Conservation (phyloP, 2,888 invertebrate species). For the Pristionchus japonicus region DNA sequence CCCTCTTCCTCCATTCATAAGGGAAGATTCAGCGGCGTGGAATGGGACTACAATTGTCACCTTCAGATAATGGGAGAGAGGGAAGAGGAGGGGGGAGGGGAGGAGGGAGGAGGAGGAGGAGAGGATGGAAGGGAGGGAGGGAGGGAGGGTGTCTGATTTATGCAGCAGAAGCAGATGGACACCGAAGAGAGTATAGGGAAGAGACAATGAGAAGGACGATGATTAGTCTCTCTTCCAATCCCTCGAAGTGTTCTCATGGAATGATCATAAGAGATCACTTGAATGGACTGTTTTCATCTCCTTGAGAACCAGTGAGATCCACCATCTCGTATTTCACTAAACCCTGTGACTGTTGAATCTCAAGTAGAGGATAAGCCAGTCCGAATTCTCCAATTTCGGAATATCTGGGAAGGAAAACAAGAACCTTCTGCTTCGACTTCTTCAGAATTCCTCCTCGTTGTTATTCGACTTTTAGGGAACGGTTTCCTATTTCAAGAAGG, state of each 20-base stretch:
- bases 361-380: not conserved
- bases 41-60: slow-evolving; percentile 30
- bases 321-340: not conserved
- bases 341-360: not conserved
- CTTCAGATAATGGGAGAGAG: slow-evolving; percentile 20
- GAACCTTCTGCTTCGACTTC: not conserved
- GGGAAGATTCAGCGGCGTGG: not conserved
- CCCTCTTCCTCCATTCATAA: not conserved
- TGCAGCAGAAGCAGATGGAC: not conserved
- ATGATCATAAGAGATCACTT: not conserved
- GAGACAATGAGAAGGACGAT: too few species aligned
- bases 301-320: not conserved
- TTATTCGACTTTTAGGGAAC: slow-evolving; percentile 6
- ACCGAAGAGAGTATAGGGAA: not conserved
- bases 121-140: not conserved
- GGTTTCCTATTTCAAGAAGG: not conserved
- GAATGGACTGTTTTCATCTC: not conserved
- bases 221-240: too few species aligned
- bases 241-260: not conserved
- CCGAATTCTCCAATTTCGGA: not conserved
- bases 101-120: too few species aligned
- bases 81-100: too few species aligned
- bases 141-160: not conserved
- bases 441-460: not conserved
- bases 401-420: not conserved